Conservation (phyloP, 2,888 invertebrate genomes). For the Rhingia campestris region DNA sequence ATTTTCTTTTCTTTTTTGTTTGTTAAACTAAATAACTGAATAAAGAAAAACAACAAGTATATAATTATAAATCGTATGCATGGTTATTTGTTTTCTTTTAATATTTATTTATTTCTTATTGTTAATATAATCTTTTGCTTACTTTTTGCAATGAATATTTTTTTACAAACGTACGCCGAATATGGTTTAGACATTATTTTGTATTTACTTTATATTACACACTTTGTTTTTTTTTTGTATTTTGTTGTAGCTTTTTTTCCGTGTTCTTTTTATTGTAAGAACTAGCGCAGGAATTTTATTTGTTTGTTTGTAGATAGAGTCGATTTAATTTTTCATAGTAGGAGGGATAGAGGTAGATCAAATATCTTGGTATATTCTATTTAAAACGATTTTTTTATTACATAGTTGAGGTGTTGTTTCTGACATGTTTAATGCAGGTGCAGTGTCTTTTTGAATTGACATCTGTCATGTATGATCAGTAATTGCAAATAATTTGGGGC, state of each 20-base stretch:
- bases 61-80: constrained; percentile 58
- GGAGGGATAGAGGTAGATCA: not conserved
- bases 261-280: constrained; percentile 2
- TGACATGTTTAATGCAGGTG: too few species aligned
- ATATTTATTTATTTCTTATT: constrained; percentile 32
- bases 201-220: constrained; percentile 60
- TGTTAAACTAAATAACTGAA: constrained; percentile 44
- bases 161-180: constrained; percentile 68
- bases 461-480: too few species aligned
- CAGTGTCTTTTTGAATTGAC: too few species aligned
- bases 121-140: constrained; percentile 61
- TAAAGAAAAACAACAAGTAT: constrained; percentile 57
- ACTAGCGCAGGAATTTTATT: constrained; percentile 2
- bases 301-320: not conserved
- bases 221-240: constrained; percentile 32
- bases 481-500: too few species aligned
- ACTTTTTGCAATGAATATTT: constrained; percentile 55
- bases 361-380: not conserved
- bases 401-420: too few species aligned
- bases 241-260: constrained; percentile 28
- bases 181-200: constrained; percentile 53
- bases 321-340: not conserved
- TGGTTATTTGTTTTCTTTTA: constrained; percentile 38
- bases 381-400: too few species aligned
- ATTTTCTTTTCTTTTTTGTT: constrained; percentile 28